A percentile compares a stretch with the other conserved stretches of the same genome.
Conservation (phyloP, 2,797 vertebrate genomes). For the Acrossocheilus fasciatus region DNA sequence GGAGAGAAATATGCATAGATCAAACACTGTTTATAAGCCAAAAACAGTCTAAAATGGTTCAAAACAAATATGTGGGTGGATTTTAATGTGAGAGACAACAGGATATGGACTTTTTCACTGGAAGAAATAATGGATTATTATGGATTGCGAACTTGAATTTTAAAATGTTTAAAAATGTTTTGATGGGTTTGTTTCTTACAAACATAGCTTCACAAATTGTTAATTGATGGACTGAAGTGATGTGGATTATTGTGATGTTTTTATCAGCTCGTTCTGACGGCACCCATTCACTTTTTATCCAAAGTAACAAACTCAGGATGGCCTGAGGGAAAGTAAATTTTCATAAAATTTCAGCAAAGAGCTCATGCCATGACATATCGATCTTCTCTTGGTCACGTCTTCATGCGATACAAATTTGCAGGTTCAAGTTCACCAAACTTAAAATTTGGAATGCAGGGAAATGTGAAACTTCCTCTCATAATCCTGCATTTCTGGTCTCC, state of each 20-base stretch:
- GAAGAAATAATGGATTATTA: background rate
- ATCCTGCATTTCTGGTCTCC: background rate
- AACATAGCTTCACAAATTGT: background rate
- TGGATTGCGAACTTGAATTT: background rate
- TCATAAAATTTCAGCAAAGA: too few relatives aligned
- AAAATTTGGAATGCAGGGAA: background rate
- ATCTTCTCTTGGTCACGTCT: background rate
- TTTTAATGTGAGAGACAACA: too few relatives aligned
- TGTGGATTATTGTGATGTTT: background rate
- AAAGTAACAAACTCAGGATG: background rate
- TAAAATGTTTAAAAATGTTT: background rate
- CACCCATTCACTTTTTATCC: background rate
- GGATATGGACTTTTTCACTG: background rate
- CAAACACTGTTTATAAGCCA: too few relatives aligned
- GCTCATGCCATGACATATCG: background rate
- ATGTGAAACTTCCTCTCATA: background rate
- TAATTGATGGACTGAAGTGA: background rate
- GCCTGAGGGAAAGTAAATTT: too few relatives aligned
- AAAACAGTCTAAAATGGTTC: too few relatives aligned
- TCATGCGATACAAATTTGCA: background rate
- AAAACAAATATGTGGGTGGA: too few relatives aligned
- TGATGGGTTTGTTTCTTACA: background rate
- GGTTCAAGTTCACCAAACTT: background rate
- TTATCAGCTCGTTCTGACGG: background rate
- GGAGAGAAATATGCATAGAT: too few relatives aligned